Evolutionary conservation across 2,797 vertebrate species (phyloP), one percentile per base, ranked within the genome.

Genomic region (Lacerta agilis): DNA sequence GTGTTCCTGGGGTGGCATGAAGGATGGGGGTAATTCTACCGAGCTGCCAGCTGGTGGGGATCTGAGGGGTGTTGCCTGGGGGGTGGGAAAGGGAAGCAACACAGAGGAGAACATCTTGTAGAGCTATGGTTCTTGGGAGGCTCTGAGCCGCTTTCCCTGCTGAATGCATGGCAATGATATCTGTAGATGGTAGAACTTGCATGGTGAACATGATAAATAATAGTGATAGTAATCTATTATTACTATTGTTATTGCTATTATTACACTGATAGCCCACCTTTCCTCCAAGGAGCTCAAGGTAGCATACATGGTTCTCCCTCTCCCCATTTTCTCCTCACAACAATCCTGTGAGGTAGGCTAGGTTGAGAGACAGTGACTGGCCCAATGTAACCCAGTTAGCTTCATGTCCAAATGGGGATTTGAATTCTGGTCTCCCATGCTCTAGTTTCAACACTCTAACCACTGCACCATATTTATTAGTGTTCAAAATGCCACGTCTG

Each of bases 1-100:
- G 58, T 33, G 20, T 81, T 66, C 78, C 61, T 49, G 55, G 67
- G 80, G n/a, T 73, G 15, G 82, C 33, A 85, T 85, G 87, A 85
- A 85, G 69, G 69, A 88, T 80, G 58, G 69, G 58, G 55, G 55
- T 33, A 73, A 85, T 85, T 85, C 38, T 23, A 79, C 49, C 33
- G 61, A 71, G 45, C 18, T 79, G 36, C 64, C 81, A 71, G 64
- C 81, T 83, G 81, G 43, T 78, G 64, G 25, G 64, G 55, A 49
- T 66, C 36, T 69, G 73, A 45, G 29, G 72, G 69, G 77, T 67
- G 61, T 69, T 75, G 58, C 77, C 69, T 55, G 78, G 78, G n/a
- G 49, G 25, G 5, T 23, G 29, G 43, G 38, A 73, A 25, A 71
- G 29, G 20, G 29, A 29, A 15, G 18, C 33, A 67, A 76, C 7